Conservation (phyloP, 2,888 invertebrate genomes). For the Ischnus inquisitorius region DNA sequence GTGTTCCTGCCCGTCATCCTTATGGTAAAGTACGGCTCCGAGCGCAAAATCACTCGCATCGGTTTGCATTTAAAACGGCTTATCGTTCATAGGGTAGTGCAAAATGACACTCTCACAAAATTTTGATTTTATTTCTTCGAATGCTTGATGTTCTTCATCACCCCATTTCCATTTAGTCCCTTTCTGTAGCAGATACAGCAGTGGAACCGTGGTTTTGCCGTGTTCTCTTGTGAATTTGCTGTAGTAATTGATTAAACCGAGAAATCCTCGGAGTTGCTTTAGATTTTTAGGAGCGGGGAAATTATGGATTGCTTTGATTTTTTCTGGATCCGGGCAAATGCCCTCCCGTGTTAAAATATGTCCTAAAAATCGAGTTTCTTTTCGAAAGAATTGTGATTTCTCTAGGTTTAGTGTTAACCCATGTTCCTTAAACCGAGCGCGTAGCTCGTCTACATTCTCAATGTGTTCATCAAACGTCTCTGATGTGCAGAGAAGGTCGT, state of each 20-base stretch:
- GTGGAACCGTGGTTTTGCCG: conserved; percentile 19
- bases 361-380: conserved; percentile 33
- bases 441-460: background rate
- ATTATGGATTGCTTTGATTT: background rate
- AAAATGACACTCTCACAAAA: conserved; percentile 11
- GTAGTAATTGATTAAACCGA: background rate
- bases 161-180: conserved; percentile 51
- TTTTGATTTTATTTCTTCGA: conserved; percentile 33
- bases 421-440: background rate
- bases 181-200: conserved; percentile 48
- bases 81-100: conserved; percentile 22
- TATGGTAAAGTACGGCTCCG: conserved; percentile 51
- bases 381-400: conserved; percentile 34
- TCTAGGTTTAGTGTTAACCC: conserved; percentile 23
- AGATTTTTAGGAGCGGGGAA: conserved; percentile 16
- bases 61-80: conserved; percentile 61
- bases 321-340: background rate
- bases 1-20: conserved; percentile 22
- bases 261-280: conserved; percentile 5
- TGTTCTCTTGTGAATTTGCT: background rate
- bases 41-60: conserved; percentile 66
- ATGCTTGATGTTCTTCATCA: conserved; percentile 28
- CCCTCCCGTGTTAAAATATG: conserved; percentile 12
- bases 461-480: background rate
- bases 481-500: background rate